A percentile compares a stretch with the other conserved stretches of the same genome.
phyloP scores from a whole-genome alignment of 2,888 invertebrate species.

The Isoperla grammatica region DNA sequence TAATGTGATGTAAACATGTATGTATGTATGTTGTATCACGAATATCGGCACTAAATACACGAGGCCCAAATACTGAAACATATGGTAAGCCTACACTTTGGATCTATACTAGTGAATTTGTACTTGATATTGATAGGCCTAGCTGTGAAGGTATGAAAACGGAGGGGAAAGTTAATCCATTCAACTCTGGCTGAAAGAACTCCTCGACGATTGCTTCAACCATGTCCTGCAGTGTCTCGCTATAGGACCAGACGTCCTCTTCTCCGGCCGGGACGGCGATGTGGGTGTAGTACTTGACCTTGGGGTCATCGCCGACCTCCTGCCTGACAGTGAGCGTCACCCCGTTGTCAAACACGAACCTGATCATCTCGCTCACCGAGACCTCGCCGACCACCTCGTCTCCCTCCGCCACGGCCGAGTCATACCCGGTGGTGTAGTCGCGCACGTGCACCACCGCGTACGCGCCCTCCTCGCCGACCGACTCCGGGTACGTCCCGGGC shows the following conservation, averaged over 20 bases:
- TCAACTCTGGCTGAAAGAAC: constrained; percentile 70
- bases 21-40: too few species aligned
- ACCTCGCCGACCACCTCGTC: constrained; percentile 61
- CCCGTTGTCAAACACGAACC: constrained; percentile 84
- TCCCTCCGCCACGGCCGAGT: constrained; percentile 62
- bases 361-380: constrained; percentile 86
- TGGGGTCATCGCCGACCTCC: constrained; percentile 94
- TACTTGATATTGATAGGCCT: too few species aligned
- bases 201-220: constrained; percentile 72
- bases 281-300: constrained; percentile 98
- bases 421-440: constrained; percentile 86
- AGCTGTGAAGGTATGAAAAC: too few species aligned
- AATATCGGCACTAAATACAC: too few species aligned
- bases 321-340: constrained; percentile 81
- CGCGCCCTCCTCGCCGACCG: constrained; percentile 55
- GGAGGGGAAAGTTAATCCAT: constrained; percentile 56
- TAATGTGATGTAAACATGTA: too few species aligned
- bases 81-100: too few species aligned
- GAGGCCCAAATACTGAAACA: too few species aligned
- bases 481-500: constrained; percentile 61
- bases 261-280: constrained; percentile 28
- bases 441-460: constrained; percentile 64
- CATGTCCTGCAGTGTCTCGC: constrained; percentile 61
- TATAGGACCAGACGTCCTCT: constrained; percentile 42
- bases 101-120: too few species aligned